Evolutionary conservation across 2,113 vertebrate species (phyloP), one percentile per base, ranked within the genome.

Genomic region (Polypterus bichir): DNA sequence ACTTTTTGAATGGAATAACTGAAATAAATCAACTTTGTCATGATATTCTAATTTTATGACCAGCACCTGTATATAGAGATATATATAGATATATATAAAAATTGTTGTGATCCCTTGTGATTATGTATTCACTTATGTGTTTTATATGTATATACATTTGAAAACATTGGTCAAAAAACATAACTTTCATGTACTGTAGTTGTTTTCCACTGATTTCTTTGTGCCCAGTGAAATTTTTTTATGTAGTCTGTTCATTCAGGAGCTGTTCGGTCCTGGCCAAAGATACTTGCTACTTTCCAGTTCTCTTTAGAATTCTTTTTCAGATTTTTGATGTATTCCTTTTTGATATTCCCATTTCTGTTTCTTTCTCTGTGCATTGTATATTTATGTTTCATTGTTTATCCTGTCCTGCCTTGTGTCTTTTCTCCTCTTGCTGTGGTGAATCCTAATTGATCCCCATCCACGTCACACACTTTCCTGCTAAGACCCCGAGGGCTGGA

Each of bases 401-500:
- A n/a, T 49, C 64, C 46, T 62, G 60, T 61, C 62, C 64, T 6
- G 61, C 70, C 70, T 68, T 60, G 74, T 68, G 66, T 78, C 67
- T 66, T 76, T 69, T 77, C 73, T 60, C 64, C 72, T 71, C 59
- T 54, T 64, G 65, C 76, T 57, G 76, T 68, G 54, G 49, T 71
- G 0, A 2, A 27, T 5, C 47, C 52, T 44, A 44, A 8, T 44
- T 6, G 46, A 27, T 66, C 44, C 2, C 64, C 3, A 7, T 46
- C 0, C 64, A 47, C 4, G 63, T 10, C 4, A 61, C 6, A 47
- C 69, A 55, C 68, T 49, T 71, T 76, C 63, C 66, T 76, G 71
- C 73, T 69, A 78, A 92, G 88, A 74, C 87, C 85, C 73, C 84
- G 79, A 73, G 83, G 88, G 71, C 82, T 93, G 72, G 91, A 93